phyloP scores from a whole-genome alignment of 2,797 vertebrate genomes.

The Dendrocincla fuliginosa region DNA sequence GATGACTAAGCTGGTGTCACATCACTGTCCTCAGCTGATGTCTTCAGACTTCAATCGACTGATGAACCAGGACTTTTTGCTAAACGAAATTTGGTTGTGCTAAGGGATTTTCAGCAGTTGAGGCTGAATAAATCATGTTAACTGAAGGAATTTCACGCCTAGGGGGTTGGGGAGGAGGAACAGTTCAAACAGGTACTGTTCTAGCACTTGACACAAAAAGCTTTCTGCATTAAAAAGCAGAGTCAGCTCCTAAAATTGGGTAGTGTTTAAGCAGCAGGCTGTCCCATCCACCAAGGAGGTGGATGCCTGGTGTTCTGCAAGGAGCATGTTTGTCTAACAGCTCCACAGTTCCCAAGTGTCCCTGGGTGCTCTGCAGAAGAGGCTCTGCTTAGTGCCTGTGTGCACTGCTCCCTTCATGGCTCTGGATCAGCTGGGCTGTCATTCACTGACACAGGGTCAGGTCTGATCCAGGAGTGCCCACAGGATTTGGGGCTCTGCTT shows the following conservation, averaged over 20 bases:
- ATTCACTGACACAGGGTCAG: fast-evolving
- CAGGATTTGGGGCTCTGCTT: not conserved
- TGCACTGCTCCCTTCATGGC: not conserved
- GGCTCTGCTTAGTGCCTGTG: not conserved
- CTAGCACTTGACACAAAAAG: not conserved
- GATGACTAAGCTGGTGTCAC: not conserved
- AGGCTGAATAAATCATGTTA: not conserved
- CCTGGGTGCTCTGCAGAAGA: not conserved
- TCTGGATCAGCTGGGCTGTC: not conserved
- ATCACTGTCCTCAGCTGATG: not conserved
- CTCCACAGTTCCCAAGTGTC: not conserved
- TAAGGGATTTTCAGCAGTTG: not conserved
- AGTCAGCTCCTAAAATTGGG: not conserved
- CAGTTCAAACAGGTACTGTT: not conserved
- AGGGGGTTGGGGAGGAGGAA: not conserved
- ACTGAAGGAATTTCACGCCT: not conserved
- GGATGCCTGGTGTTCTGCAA: not conserved
- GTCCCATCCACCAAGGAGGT: not conserved
- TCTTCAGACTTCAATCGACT: not conserved
- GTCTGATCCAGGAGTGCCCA: not conserved
- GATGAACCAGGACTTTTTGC: not conserved
- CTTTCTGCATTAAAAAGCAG: not conserved
- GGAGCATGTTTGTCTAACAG: not conserved
- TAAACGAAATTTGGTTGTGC: not conserved
- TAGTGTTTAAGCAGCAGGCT: not conserved